Base-by-base conservation (phyloP, 2,888 invertebrate genomes). In the Hemistola chrysoprasaria region DNA sequence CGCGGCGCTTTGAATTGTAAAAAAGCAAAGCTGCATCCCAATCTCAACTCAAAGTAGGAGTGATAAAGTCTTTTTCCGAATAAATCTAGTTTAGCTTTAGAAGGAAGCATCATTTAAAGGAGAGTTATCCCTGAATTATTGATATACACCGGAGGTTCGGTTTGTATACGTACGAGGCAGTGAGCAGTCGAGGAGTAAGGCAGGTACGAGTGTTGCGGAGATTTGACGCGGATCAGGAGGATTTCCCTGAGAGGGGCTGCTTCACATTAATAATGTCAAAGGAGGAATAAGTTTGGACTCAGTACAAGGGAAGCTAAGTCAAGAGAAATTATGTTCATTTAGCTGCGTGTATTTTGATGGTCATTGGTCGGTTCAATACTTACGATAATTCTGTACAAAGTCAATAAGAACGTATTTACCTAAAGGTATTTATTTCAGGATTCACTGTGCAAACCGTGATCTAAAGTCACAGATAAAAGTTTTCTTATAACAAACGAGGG, bases 71-170 rank as follows among this genome's bases (percentile, higher is more conserved):
- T 28, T 11, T 22, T 50, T 48, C 52, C 21, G 37, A 23, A 30
- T 22, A 41, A 30, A 8, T 11, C 1, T 20, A 36, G 30, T 28
- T 28, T 23, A 21, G 36, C 29, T 44, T 56, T 55, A 53, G 51
- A 53, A 52, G 40, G 50, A 33, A 52, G 49, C 50, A 58, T 62
- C 50, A 59, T 64, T 66, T 57, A 57, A 53, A 51, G 26, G 47
- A 55, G 56, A 51, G 51, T 53, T 63, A 60, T 55, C 51, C 53
- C 23, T 68, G 59, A 56, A 69, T 70, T 63, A 68, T 66, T 71
- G 62, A 68, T 67, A 57, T 4, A 16, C 16, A 16, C 49, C 44
- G 53, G 49, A 51, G 53, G 57, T 66, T 63, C 48, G 50, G 50
- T 50, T 50, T 54, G 54, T 61, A 54, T 59, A 53, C 59, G 56